Base-by-base conservation (phyloP, 1,140 invertebrate genomes). In the Trachymyrmex septentrionalis region DNA sequence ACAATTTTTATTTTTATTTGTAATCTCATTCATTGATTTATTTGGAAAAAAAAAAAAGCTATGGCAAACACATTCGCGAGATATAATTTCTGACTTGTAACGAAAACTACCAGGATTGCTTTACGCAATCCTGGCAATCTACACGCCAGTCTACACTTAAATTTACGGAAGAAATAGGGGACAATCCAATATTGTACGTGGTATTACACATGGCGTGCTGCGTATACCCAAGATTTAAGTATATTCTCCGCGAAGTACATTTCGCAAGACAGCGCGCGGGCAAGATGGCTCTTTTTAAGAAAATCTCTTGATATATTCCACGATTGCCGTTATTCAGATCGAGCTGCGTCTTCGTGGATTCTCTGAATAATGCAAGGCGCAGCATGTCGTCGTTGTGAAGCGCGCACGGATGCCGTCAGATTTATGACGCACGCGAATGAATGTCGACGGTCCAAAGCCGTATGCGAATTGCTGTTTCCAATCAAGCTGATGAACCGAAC, bases 251-350 rank as follows among this genome's bases (percentile, higher is more conserved):
- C 57, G n/a, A 84, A 63, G 69, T 75, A 84, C 78, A 34, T 81
- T 34, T 71, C 34, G 10, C 50, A 63, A 30, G 66, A 30, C 19
- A 78, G 21, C 66, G 21, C 53, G 67, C 21, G 67, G 21, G 66
- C 53, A 72, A 61, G 80, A 48, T 48, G 80, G 55, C 69, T 50
- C 55, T 55, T 82, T 82, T 82, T 73, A 82, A 73, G 80, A 75
- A 75, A 82, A 73, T 73, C 67, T 82, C 80, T 61, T 73, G 67
- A 82, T 82, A 24, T 84, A 84, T 84, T 84, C 80, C 80, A n/a
- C 80, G 55, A 55, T 30, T 73, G 38, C 69, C 44, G 69, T 73
- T 84, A 73, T 84, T 84, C 80, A 84, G 55, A 84, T 84, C 69
- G 55, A 16, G 69, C 61, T 75, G 55, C 69, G 27, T 84, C 80